Evolutionary conservation across 1,140 invertebrate genomes (phyloP).

Genomic region (Tigriopus japonicus): DNA sequence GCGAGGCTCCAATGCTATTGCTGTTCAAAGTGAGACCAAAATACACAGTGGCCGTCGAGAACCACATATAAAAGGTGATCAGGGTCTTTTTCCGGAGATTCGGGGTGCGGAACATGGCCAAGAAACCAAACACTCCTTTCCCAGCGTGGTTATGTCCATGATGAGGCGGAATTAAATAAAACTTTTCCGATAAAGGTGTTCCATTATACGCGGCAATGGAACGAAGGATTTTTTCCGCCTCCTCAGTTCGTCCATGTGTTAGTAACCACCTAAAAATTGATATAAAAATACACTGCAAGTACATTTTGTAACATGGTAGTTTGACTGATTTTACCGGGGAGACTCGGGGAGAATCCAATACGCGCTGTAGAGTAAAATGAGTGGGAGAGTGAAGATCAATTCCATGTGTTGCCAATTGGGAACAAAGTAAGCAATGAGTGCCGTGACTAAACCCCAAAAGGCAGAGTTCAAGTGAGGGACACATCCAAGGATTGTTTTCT

Average conservation of each 20-base stretch:
- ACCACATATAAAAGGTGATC: conserved; percentile 35
- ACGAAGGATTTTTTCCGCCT: conserved; percentile 43
- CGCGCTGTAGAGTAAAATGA: neutral
- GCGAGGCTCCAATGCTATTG: conserved; percentile 4
- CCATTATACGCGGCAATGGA: conserved; percentile 34
- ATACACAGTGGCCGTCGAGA: conserved; percentile 10
- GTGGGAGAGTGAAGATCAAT: conserved; percentile 5
- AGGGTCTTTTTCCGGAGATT: conserved; percentile 31
- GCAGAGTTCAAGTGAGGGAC: conserved; percentile 6
- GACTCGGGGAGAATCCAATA: conserved; percentile 55
- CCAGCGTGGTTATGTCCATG: neutral
- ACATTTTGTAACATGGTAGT: too few species aligned
- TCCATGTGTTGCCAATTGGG: conserved; percentile 8
- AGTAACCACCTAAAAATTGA: conserved; percentile 56
- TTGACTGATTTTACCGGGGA: conserved; percentile 27
- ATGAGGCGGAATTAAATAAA: neutral
- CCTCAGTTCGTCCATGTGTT: conserved; percentile 40
- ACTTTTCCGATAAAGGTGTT: neutral
- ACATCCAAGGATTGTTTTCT: conserved; percentile 9
- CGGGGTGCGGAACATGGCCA: conserved; percentile 29
- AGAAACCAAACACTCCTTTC: conserved; percentile 24
- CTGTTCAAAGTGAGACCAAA: conserved; percentile 9
- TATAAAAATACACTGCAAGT: neutral
- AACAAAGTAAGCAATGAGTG: neutral
- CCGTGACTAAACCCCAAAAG: conserved; percentile 1